A percentile compares a stretch with the other conserved stretches of the same genome.
Conservation (phyloP, 2,113 vertebrate genomes). For the Oryzias melastigma region DNA sequence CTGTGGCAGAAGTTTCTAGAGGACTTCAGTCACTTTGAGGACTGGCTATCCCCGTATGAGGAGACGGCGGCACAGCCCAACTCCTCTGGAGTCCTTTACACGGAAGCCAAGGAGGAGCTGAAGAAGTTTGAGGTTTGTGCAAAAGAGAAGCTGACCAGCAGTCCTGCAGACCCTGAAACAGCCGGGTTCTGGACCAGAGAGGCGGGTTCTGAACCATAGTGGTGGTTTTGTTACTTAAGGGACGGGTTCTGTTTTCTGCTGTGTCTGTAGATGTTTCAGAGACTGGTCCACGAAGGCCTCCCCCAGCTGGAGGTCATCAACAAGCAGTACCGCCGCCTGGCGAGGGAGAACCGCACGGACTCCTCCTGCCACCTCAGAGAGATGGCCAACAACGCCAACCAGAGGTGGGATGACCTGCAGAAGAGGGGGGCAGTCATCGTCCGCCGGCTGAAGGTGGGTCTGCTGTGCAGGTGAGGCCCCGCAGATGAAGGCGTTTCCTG, state of each 20-base stretch:
- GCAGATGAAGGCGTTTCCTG: too few relatives aligned
- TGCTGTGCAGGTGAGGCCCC: neutral
- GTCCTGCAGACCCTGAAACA: too few relatives aligned
- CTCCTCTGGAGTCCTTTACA: conserved; percentile 93
- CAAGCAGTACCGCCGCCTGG: conserved; percentile 94
- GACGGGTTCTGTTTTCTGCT: neutral
- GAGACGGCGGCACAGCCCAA: conserved; percentile 89
- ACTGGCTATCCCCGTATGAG: conserved; percentile 89
- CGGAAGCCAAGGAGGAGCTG: conserved; percentile 93
- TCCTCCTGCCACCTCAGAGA: conserved; percentile 83
- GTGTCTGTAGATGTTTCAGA: conserved; percentile 86
- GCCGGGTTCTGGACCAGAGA: too few relatives aligned
- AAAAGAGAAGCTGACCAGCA: neutral
- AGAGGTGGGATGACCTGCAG: conserved; percentile 95
- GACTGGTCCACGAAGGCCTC: conserved; percentile 92
- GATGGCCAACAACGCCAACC: conserved; percentile 92
- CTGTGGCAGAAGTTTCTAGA: conserved; percentile 98
- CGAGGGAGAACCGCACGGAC: conserved; percentile 94
- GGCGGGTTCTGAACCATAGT: too few relatives aligned
- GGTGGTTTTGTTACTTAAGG: too few relatives aligned
- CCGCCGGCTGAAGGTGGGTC: conserved; percentile 86
- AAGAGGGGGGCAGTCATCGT: conserved; percentile 90
- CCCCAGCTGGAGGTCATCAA: conserved; percentile 97
- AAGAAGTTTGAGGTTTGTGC: conserved; percentile 94
- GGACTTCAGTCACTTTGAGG: conserved; percentile 90